Evolutionary conservation across 92 coral and sea anemone species (phyloP), one percentile per base, ranked within the genome.

Genomic region (Zoanthus sansibaricus): DNA sequence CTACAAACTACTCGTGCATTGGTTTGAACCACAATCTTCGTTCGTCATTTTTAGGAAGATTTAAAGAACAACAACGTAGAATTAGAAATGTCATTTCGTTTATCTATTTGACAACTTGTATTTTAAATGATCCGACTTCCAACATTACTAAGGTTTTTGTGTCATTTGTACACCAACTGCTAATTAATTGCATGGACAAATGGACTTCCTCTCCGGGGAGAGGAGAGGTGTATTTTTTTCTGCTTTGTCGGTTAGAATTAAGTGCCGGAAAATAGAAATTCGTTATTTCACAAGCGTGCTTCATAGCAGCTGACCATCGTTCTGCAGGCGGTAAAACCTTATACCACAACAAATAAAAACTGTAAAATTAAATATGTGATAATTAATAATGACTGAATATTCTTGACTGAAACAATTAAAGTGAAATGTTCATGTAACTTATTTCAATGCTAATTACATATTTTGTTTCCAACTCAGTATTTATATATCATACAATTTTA

Each of bases 131-230:
- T 79, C 61, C 55, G 85, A 70, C 59, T 15, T 80, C 85, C 75
- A 46, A 14, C 61, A 17, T 80, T 12, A 58, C 83, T 46, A 72
- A 12, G 85, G 85, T 45, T 80, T 64, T 80, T 80, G 62, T 80
- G 61, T 66, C 75, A 64, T 80, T 71, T 66, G 85, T 67, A 67
- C 75, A 80, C 70, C 73, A 47, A 62, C 62, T n/a, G 71, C 21
- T 80, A 64, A 80, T 47, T 80, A 80, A 80, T 80, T 80, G 85
- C 85, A 67, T 51, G 20, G 85, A 67, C 3, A 56, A 25, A 51
- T 62, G 45, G 12, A 20, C 75, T 45, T 20, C 75, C 85, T 25
- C 46, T 45, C 85, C 42, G 58, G 85, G 85, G 74, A 80, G 75
- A 74, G 75, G 74, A 80, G 58, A 15, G 75, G 58, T 12, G 66